Evolutionary conservation across 2,113 vertebrate species (phyloP), one percentile per base, ranked within the genome.

Genomic region (Uropsilus gracilis): DNA sequence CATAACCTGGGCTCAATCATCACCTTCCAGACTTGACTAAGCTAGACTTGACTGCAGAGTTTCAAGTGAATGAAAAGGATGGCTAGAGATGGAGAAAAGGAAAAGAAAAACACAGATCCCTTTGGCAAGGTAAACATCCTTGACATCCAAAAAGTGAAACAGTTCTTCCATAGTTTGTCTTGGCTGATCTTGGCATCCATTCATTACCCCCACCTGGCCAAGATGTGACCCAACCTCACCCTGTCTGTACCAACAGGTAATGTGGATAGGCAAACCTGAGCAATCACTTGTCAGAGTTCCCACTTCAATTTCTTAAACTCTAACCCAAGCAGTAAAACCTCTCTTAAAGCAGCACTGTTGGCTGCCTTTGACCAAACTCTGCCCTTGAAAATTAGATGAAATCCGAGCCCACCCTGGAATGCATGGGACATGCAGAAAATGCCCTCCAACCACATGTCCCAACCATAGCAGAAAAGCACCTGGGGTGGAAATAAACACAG

Each of bases 91-190:
- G 92, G n/a, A 97, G 82, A 95, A 85, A 93, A 87, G 82, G 96
- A 73, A 71, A 92, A 80, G 83, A 96, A 95, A 97, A 97, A 94
- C 32, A 72, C 0, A 0, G 50, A 48, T 24, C 73, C 89, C 73
- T 8, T 20, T 97, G 89, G 95, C 97, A 92, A 96, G 42, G 59
- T 91, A 91, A 96, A 97, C 71, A 73, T 96, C 85, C 85, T 96
- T 95, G 22, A 69, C 1, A 71, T 97, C 95, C 95, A 94, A 90
- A 96, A 95, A 50, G 82, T 89, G 88, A 98, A 96, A 84, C 95
- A 87, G 53, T 92, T 83, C 97, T 97, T 94, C 95, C 93, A 90
- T 1, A 90, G 94, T 95, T 95, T 96, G 96, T 88, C 90, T 97
- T 95, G 69, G 69, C 5, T 96, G 96, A 96, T 95, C 91, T 95